Percentiles rank a stretch among this genome's conserved stretches.
phyloP scores from a whole-genome alignment of 2,888 invertebrate species.

The Zaprionus bogoriensis region DNA sequence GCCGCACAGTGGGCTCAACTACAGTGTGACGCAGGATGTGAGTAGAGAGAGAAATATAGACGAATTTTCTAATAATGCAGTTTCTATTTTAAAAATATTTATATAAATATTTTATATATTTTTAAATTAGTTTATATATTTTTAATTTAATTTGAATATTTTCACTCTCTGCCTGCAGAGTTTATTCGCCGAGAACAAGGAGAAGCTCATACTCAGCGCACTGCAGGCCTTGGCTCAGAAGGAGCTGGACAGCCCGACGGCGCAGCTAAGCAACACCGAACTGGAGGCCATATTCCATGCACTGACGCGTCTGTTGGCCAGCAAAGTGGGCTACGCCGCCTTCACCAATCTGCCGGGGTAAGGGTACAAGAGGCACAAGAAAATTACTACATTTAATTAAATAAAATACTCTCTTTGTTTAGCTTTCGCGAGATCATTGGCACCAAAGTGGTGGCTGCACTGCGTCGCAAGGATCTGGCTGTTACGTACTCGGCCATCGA shows the following conservation, averaged over 20 bases:
- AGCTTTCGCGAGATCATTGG: constrained; percentile 98
- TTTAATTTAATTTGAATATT: not conserved
- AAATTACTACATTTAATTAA: not conserved
- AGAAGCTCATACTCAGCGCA: constrained; percentile 96
- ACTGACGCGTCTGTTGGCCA: constrained; percentile 94
- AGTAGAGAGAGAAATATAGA: too few relatives aligned
- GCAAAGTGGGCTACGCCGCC: constrained; percentile 98
- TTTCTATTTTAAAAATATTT: too few relatives aligned
- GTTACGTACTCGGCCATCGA: constrained; percentile 98
- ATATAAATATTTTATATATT: too few relatives aligned
- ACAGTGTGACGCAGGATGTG: constrained; percentile 98
- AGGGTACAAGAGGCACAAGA: constrained; percentile 30
- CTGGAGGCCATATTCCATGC: constrained; percentile 98
- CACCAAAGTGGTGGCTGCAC: constrained; percentile 93
- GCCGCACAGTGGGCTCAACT: constrained; percentile 97
- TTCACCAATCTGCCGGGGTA: constrained; percentile 95
- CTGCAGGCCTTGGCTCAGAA: constrained; percentile 91
- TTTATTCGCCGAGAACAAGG: constrained; percentile 98
- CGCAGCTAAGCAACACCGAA: constrained; percentile 86
- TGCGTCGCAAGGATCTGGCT: constrained; percentile 93
- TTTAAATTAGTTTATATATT: too few relatives aligned
- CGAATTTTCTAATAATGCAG: too few relatives aligned
- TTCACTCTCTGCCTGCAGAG: constrained; percentile 86
- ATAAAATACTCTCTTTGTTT: too few relatives aligned
- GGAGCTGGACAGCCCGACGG: constrained; percentile 86